Conservation (phyloP, 2,797 vertebrate species). For the Mus caroli region DNA sequence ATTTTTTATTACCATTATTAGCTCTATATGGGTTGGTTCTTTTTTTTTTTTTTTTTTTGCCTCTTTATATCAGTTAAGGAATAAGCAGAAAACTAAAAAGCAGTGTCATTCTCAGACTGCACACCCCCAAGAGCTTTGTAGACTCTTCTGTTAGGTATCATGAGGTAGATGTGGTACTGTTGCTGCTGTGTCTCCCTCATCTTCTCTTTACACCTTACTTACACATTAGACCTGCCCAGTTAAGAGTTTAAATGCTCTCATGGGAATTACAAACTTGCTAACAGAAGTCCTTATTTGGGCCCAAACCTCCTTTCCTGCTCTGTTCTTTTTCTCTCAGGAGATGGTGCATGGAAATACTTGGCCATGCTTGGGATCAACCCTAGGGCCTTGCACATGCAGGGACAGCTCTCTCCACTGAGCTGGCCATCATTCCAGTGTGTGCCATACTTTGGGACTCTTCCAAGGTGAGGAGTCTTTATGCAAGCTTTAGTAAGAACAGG, state of each 20-base stretch:
- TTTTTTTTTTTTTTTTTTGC: neutral
- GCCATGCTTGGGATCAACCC: neutral
- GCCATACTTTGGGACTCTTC: neutral
- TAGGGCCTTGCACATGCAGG: neutral
- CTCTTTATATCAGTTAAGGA: constrained; percentile 18
- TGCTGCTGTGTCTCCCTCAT: neutral
- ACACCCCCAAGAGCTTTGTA: neutral
- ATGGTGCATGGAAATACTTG: neutral
- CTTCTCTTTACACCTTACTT: neutral
- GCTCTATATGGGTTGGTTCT: no score
- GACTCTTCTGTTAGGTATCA: neutral
- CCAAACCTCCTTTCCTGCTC: neutral
- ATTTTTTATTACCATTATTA: neutral
- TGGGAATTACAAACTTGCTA: neutral
- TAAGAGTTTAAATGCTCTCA: neutral
- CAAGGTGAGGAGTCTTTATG: neutral
- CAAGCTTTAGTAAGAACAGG: neutral
- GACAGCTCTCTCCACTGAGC: neutral
- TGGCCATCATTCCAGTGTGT: neutral
- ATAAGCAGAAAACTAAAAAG: constrained; percentile 34
- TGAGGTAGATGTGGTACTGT: neutral
- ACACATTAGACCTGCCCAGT: neutral
- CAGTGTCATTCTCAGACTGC: neutral
- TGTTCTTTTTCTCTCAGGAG: neutral
- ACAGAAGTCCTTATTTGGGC: neutral